phyloP scores from a whole-genome alignment of 2,797 vertebrate species.

The Aeoliscus strigatus region DNA sequence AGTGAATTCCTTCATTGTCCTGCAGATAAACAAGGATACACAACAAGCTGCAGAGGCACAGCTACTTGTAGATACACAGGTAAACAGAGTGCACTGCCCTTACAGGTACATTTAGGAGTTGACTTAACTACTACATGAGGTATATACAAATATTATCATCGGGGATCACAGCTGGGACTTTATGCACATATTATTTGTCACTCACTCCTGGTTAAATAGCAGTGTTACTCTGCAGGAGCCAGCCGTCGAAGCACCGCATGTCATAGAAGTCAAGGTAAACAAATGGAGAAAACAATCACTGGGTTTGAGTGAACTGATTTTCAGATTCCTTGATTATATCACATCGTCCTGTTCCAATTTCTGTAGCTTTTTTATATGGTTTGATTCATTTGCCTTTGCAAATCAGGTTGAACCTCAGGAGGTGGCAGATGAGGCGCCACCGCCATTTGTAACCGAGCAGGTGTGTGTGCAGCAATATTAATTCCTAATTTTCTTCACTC shows the following conservation, averaged over 20 bases:
- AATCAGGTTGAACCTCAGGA: constrained; percentile 52
- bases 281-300: constrained; percentile 6
- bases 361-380: constrained; percentile 7
- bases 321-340: constrained; percentile 12
- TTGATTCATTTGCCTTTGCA: constrained; percentile 37
- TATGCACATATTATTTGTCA: too few species aligned
- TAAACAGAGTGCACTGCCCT: too few species aligned
- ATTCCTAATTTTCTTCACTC: constrained; percentile 22
- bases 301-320: constrained; percentile 1
- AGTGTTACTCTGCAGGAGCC: constrained; percentile 51
- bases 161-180: background rate
- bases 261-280: constrained; percentile 59
- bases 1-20: constrained; percentile 35
- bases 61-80: constrained; percentile 38
- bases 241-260: constrained; percentile 23
- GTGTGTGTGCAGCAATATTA: constrained; percentile 29
- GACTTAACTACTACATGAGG: too few species aligned
- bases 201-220: constrained; percentile 10
- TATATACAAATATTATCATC: background rate
- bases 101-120: too few species aligned
- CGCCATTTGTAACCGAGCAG: constrained; percentile 48
- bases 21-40: constrained; percentile 39
- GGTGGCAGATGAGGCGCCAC: constrained; percentile 29
- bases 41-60: constrained; percentile 25
- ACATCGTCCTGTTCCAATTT: background rate